A percentile compares a stretch with the other conserved stretches of the same genome.
Evolutionary conservation across 2,888 invertebrate genomes (phyloP).

Genomic region (Himalopsyche tibetana): DNA sequence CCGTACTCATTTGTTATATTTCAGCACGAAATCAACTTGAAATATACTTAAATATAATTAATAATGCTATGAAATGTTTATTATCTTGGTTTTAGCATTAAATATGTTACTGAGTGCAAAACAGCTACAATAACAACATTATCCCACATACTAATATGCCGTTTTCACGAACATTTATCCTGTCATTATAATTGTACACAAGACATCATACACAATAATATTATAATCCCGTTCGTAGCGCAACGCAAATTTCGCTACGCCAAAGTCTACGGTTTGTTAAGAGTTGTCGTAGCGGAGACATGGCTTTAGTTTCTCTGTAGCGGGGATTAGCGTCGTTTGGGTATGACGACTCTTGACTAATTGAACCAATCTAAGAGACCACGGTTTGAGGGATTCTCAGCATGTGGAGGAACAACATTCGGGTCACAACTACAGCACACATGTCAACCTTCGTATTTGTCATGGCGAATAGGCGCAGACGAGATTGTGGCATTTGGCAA

Average conservation of each 20-base stretch:
- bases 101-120: too few species aligned
- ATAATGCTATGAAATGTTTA: too few species aligned
- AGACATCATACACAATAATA: constrained; percentile 16
- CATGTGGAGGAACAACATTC: constrained; percentile 46
- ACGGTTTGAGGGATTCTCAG: constrained; percentile 58
- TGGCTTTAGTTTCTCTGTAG: background rate
- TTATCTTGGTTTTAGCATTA: too few species aligned
- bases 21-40: too few species aligned
- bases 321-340: constrained; percentile 55
- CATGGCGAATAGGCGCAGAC: constrained; percentile 41
- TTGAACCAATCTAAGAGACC: constrained; percentile 61
- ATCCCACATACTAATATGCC: background rate
- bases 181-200: background rate
- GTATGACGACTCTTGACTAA: constrained; percentile 64
- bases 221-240: background rate
- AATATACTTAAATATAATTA: too few species aligned
- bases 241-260: constrained; percentile 26
- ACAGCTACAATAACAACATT: too few species aligned
- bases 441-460: constrained; percentile 49
- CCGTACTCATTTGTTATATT: too few species aligned
- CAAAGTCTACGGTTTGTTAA: constrained; percentile 29
- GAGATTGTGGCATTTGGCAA: constrained; percentile 21
- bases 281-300: constrained; percentile 22
- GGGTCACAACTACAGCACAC: constrained; percentile 36
- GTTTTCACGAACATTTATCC: background rate